Conservation (phyloP, 1,140 invertebrate species). For the Rhyzopertha dominica region DNA sequence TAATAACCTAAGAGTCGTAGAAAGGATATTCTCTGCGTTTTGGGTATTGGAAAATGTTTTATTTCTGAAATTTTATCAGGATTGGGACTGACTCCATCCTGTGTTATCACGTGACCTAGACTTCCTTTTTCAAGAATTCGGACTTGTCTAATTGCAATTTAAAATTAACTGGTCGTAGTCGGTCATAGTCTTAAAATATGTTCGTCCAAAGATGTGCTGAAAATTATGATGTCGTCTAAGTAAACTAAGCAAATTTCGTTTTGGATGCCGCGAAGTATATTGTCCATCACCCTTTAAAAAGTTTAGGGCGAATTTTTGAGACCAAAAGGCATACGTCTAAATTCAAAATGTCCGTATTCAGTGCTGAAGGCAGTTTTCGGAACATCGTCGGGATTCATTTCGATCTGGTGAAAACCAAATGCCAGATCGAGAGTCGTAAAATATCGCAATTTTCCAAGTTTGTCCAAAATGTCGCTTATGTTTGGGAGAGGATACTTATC, state of each 20-base stretch:
- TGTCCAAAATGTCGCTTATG: too few relatives aligned
- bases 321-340: conserved; percentile 5
- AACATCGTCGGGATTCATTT: conserved; percentile 4
- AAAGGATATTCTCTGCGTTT: conserved; percentile 17
- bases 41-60: conserved; percentile 18
- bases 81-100: conserved; percentile 18
- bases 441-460: too few relatives aligned
- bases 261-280: not conserved
- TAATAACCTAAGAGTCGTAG: conserved; percentile 15
- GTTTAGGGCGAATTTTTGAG: conserved; percentile 2
- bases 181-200: not conserved
- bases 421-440: too few relatives aligned
- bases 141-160: conserved; percentile 26
- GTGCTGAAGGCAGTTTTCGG: conserved; percentile 1
- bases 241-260: conserved; percentile 3
- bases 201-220: not conserved
- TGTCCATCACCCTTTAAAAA: conserved; percentile 2
- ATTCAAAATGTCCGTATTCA: not conserved
- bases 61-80: conserved; percentile 22
- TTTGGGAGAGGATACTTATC: too few relatives aligned
- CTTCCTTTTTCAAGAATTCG: conserved; percentile 16
- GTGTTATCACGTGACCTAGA: conserved; percentile 19
- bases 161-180: conserved; percentile 19
- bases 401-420: too few relatives aligned
- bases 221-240: conserved; percentile 2